Percentiles rank a stretch among this genome's conserved stretches.
phyloP scores from a whole-genome alignment of 2,888 invertebrate species.

The Gymnosoma rotundatum region DNA sequence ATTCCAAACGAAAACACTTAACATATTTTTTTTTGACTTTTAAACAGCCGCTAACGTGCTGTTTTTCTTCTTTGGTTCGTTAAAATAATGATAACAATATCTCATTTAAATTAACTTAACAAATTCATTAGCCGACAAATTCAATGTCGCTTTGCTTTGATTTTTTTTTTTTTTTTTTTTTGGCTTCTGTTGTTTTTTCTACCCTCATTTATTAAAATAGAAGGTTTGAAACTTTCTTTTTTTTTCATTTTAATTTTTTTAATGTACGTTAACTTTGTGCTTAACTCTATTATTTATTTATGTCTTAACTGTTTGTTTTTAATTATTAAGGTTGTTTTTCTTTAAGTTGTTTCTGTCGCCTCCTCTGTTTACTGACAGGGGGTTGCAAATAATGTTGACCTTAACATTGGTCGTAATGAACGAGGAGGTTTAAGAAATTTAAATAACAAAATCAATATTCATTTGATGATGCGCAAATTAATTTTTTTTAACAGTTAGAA shows the following conservation, averaged over 20 bases:
- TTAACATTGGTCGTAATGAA: no score
- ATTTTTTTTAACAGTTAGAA: no score
- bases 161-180: no score
- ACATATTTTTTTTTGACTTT: neutral
- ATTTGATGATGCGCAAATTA: no score
- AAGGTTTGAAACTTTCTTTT: slow-evolving; percentile 2
- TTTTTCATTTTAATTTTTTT: slow-evolving; percentile 24
- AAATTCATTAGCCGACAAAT: slow-evolving; percentile 20
- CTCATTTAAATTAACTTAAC: slow-evolving; percentile 58
- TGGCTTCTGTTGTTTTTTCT: no score
- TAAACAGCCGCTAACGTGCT: neutral
- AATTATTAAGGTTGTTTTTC: slow-evolving; percentile 54
- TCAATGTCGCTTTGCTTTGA: neutral
- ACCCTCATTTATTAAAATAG: slow-evolving; percentile 6
- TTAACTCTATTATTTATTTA: slow-evolving; percentile 52
- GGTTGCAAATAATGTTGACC: no score
- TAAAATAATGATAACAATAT: slow-evolving; percentile 35
- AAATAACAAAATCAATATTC: no score
- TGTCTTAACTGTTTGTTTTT: slow-evolving; percentile 53
- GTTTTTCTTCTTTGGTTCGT: neutral
- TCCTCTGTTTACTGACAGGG: neutral
- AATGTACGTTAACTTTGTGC: slow-evolving; percentile 34
- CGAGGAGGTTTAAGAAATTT: no score
- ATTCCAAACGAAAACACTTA: no score
- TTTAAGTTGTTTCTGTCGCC: neutral